A percentile compares a stretch with the other conserved stretches of the same genome.
These are phyloP conservation scores for Nyctereutes procyonoides DNA, from an alignment of 2,113 vertebrate species.

Conservation along the genomic window DNA sequence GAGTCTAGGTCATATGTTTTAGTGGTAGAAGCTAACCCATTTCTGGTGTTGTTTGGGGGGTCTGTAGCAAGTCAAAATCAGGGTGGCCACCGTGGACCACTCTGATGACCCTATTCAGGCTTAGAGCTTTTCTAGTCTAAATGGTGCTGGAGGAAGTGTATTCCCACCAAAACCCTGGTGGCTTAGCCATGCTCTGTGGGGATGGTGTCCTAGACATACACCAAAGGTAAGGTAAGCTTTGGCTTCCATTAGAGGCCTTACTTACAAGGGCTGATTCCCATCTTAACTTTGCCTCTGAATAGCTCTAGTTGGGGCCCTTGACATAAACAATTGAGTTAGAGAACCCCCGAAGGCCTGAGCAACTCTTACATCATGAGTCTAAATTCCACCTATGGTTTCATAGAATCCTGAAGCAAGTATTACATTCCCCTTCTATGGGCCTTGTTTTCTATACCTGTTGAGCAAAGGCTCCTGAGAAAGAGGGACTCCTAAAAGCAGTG, in stretches of 20 bases:
- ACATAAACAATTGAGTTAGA: neutral
- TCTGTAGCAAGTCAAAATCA: neutral
- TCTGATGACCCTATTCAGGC: neutral
- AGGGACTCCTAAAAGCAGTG: neutral
- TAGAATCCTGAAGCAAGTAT: neutral
- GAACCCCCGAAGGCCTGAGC: neutral
- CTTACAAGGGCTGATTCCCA: neutral
- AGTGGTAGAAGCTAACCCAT: neutral
- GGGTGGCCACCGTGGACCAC: neutral
- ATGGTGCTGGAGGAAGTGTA: neutral
- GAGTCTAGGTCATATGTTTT: neutral
- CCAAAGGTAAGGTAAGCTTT: neutral
- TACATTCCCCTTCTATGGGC: neutral
- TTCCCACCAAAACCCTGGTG: neutral
- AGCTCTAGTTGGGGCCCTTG: neutral
- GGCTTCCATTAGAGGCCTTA: neutral
- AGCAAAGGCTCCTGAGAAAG: neutral
- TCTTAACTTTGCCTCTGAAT: neutral
- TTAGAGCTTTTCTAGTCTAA: neutral
- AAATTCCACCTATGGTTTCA: neutral
- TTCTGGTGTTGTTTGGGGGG: neutral
- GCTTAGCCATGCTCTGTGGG: neutral
- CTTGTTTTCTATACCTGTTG: neutral
- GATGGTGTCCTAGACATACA: neutral
- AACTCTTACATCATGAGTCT: neutral